Conservation (phyloP, 2,113 vertebrate species). For the Donacobius atricapilla region DNA sequence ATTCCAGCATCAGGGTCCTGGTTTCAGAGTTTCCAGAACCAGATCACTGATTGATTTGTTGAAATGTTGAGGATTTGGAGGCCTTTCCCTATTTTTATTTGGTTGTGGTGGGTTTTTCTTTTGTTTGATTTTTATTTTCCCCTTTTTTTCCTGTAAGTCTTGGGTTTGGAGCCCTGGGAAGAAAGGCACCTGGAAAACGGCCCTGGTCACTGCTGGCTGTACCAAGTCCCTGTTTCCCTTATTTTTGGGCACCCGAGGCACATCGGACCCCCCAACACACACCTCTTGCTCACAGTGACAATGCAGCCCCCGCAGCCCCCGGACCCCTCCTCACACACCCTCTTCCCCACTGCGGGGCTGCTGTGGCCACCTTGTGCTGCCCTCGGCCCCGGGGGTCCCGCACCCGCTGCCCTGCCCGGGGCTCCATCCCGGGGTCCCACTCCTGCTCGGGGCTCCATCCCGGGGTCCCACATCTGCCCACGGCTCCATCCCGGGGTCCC, state of each 20-base stretch:
- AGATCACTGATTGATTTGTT: fast-evolving
- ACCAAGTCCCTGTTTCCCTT: not conserved
- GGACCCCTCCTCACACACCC: too few relatives aligned
- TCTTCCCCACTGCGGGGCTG: not conserved
- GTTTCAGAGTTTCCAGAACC: not conserved
- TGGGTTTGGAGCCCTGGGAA: not conserved
- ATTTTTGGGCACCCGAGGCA: not conserved
- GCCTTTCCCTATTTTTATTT: not conserved
- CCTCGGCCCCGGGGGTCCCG: too few relatives aligned
- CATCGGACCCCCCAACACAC: not conserved
- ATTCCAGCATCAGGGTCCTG: not conserved
- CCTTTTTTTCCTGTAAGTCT: not conserved
- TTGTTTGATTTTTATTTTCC: too few relatives aligned
- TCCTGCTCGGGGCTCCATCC: too few relatives aligned
- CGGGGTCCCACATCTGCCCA: not conserved
- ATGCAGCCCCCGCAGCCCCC: not conserved
- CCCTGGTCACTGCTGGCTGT: fast-evolving
- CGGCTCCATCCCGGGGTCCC: not conserved
- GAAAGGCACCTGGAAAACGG: not conserved
- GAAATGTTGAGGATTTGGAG: not conserved
- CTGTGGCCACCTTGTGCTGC: not conserved
- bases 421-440: not conserved
- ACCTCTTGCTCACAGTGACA: fast-evolving
- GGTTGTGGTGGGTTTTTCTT: too few relatives aligned
- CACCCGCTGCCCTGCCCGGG: not conserved